Conservation (phyloP, 1,140 invertebrate species). For the Andricus grossulariae region DNA sequence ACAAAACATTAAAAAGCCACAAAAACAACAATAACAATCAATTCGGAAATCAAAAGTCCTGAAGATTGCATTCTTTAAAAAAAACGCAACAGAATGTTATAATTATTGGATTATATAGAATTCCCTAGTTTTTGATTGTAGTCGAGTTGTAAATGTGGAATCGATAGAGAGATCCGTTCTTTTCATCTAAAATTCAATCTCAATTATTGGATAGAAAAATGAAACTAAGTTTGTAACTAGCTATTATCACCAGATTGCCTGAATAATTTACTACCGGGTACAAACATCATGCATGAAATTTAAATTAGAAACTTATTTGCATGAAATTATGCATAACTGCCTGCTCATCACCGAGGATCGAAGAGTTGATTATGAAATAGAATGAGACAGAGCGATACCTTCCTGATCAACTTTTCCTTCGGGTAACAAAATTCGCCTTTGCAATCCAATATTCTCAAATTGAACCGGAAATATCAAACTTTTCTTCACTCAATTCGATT, state of each 20-base stretch:
- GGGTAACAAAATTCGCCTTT: too few relatives aligned
- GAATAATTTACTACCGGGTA: conserved; percentile 4
- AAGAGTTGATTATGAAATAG: conserved; percentile 6
- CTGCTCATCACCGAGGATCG: conserved; percentile 5
- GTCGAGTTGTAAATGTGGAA: background rate
- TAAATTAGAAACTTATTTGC: conserved; percentile 27
- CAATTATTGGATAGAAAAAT: conserved; percentile 9
- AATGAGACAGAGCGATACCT: background rate
- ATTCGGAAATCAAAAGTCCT: too few relatives aligned
- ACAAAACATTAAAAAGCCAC: too few relatives aligned
- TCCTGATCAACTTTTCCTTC: too few relatives aligned
- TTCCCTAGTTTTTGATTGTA: background rate
- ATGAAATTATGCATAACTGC: background rate
- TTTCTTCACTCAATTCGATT: too few relatives aligned
- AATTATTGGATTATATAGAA: too few relatives aligned
- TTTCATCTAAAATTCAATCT: conserved; percentile 10
- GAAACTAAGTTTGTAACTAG: conserved; percentile 22
- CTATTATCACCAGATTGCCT: conserved; percentile 22
- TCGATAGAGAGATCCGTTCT: background rate
- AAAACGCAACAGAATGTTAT: too few relatives aligned
- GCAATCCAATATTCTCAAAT: too few relatives aligned
- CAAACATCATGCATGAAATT: conserved; percentile 24
- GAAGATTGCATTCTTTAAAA: too few relatives aligned
- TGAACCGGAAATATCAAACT: too few relatives aligned
- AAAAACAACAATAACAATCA: too few relatives aligned